phyloP scores from a whole-genome alignment of 1,140 invertebrate genomes.

The Lepidurus apus region DNA sequence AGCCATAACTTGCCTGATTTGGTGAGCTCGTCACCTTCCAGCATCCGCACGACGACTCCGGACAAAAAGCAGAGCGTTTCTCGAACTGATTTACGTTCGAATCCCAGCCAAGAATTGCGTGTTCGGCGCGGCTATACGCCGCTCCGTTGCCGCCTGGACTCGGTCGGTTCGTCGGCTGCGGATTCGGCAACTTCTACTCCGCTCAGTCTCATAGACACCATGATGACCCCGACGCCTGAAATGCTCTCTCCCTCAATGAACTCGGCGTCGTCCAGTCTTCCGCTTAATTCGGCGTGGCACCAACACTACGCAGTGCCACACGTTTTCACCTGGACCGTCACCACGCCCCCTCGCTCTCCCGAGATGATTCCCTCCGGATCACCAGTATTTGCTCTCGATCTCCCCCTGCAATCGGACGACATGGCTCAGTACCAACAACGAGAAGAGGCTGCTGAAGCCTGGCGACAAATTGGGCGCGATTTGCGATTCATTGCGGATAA shows the following conservation, averaged over 20 bases:
- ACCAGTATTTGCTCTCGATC: slow-evolving; percentile 22
- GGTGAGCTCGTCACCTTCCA: neutral
- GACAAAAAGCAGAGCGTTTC: neutral
- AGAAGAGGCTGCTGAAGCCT: neutral
- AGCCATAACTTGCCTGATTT: neutral
- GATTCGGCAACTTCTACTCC: slow-evolving; percentile 26
- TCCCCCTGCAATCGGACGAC: neutral
- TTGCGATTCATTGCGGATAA: slow-evolving; percentile 30
- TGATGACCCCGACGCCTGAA: slow-evolving; percentile 11
- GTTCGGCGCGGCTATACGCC: slow-evolving; percentile 27
- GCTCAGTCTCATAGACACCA: neutral
- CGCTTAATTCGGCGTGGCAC: slow-evolving; percentile 8
- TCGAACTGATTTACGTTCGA: neutral
- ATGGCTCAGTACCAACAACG: slow-evolving; percentile 4
- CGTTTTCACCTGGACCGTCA: neutral
- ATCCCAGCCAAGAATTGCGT: slow-evolving; percentile 25
- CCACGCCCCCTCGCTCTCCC: slow-evolving; percentile 16
- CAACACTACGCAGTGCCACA: slow-evolving; percentile 16
- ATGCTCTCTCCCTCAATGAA: neutral
- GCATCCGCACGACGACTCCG: neutral
- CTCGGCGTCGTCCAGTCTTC: slow-evolving; percentile 11
- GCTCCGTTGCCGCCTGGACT: slow-evolving; percentile 29
- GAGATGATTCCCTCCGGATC: slow-evolving; percentile 19
- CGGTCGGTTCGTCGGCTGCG: slow-evolving; percentile 14
- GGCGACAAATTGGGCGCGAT: slow-evolving; percentile 33